Evolutionary conservation across 2,113 vertebrate species (phyloP), one percentile per base, ranked within the genome.

Genomic region (Felis chaus): DNA sequence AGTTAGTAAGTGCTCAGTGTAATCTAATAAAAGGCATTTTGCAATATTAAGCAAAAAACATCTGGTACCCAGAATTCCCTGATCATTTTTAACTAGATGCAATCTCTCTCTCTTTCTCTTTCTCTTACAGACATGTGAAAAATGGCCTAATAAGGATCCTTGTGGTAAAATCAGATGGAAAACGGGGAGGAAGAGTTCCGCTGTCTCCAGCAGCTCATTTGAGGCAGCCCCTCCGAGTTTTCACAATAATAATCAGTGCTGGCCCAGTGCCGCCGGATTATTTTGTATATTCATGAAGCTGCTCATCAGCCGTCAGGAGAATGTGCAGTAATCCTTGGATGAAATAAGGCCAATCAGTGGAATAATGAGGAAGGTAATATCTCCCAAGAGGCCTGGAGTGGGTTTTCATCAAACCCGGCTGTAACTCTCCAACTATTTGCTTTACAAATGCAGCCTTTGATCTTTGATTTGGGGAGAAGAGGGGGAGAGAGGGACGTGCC

Each of bases 401-500:
- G 99, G 99, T 99, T 99, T 99, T 99, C 99, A 99, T 99, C 99
- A 99, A 99, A 99, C 99, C 99, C 98, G 99, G 99, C 99, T 99
- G 99, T 99, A 99, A 99, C 99, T 98, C 99, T 99, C 99, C 99
- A 99, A 99, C 99, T 99, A 99, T 99, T 99, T 99, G 99, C 99
- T 99, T 99, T 99, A 99, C 99, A 99, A 99, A 99, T 99, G 99
- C 99, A 99, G 99, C 99, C 99, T 99, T 99, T 99, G 99, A 99
- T 99, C 99, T 99, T 98, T 99, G 99, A 99, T 99, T 99, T 99
- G 99, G 99, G 99, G 97, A 99, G 99, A 97, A 98, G 98, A 98
- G 98, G 98, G 99, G 98, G 98, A 99, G 99, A 98, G 98, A 98
- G 98, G 97, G 98, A 98, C 98, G 97, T 96, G 98, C 98, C 98